Evolutionary conservation across 2,797 vertebrate species (phyloP), one percentile per base, ranked within the genome.

Genomic region (Echeneis naucrates): DNA sequence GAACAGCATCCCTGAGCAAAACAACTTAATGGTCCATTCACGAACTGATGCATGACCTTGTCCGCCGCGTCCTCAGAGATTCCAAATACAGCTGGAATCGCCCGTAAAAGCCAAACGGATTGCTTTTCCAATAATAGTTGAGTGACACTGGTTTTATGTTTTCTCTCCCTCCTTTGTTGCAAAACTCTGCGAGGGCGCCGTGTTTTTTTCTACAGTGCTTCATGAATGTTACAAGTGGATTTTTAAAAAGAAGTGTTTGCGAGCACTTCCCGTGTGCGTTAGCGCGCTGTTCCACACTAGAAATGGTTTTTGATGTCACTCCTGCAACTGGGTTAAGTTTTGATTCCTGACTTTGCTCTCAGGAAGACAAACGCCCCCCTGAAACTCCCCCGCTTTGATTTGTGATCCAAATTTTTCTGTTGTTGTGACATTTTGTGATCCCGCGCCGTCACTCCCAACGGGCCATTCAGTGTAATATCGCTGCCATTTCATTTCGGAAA

Each of bases 11-110:
- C 40, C 61, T 64, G 70, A 82, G 81, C 76, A 82, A 88, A 92
- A 90, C 83, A 90, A 75, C 86, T 82, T 73, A 70, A 82, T 55
- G 38, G 58, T 84, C 84, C 85, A 79, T 91, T 91, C 78, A 87
- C 45, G 80, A 48, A 53, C 73, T 48, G 68, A 85, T 70, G 57
- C 33, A 14, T 27, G 82, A 89, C 88, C 86, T 89, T 89, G 84
- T 83, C 60, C 81, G 80, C 72, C 37, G 1, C 66, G 68, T 75
- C 77, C 82, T 75, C 23, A 64, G 70, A 84, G 75, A 80, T 77
- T 85, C 69, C 78, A 82, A 88, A 83, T 88, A 71, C 50, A 73
- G 56, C 77, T 48, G 68, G 82, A 90, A 77, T 86, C 37, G 8
- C 67, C 75, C 77, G 65, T 53, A 64, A 86, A 86, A 88, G 80